Conservation (phyloP, 2,113 vertebrate species). For the Grus americana region DNA sequence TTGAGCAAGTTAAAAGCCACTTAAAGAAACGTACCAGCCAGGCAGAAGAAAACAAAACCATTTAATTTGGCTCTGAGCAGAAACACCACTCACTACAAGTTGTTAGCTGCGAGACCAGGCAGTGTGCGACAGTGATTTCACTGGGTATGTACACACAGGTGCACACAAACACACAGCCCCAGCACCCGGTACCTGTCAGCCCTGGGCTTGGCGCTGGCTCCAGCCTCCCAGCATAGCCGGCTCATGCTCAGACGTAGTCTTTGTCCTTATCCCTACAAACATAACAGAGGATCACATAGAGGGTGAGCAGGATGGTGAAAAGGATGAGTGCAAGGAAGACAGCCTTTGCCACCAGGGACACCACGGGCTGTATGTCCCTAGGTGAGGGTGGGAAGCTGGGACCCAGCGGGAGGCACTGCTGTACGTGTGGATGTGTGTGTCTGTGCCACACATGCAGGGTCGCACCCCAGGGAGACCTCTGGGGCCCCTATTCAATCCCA, state of each 20-base stretch:
- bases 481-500: neutral
- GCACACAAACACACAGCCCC: no score
- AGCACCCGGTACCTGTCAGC: neutral
- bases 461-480: neutral
- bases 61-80: neutral
- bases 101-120: neutral
- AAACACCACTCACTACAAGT: neutral
- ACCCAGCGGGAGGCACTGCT: neutral
- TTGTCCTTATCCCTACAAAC: neutral
- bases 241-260: neutral
- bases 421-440: accelerated
- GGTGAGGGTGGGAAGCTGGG: neutral
- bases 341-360: neutral
- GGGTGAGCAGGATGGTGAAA: neutral
- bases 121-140: neutral
- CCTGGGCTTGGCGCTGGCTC: neutral
- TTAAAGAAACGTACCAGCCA: neutral
- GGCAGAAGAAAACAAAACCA: neutral
- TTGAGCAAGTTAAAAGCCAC: neutral
- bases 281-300: neutral
- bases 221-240: neutral
- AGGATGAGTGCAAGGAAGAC: neutral
- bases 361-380: neutral
- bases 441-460: neutral
- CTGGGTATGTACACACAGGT: no score